These are phyloP conservation scores for Scaptomyza reducta DNA, from an alignment of 2,888 invertebrate species.

Conservation along the genomic window DNA sequence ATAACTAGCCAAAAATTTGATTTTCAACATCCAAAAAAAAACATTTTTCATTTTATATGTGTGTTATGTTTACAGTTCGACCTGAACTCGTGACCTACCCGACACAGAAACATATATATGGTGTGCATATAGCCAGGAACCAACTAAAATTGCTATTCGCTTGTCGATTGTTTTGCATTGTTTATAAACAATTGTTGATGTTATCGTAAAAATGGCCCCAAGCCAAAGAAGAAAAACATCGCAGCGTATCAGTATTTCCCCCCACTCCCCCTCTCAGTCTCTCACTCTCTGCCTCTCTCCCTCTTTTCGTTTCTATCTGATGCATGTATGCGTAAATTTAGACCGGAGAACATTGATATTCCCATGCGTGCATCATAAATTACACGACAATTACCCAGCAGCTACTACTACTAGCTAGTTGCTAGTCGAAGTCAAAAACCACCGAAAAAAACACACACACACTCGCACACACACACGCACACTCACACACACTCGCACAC, in stretches of 20 bases:
- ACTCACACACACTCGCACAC: conserved; percentile 26
- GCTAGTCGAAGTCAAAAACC: conserved; percentile 32
- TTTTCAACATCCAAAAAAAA: no score
- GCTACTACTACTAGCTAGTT: conserved; percentile 29
- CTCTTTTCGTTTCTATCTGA: background rate
- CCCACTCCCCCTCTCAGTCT: background rate
- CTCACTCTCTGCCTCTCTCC: background rate
- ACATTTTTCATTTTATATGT: no score
- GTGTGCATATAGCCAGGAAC: background rate
- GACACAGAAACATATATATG: conserved; percentile 5
- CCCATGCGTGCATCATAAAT: conserved; percentile 77
- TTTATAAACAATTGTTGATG: conserved; percentile 52
- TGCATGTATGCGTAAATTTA: conserved; percentile 49
- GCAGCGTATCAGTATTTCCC: background rate
- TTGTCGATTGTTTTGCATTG: conserved; percentile 27
- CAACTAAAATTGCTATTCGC: background rate
- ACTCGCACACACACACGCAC: conserved; percentile 26
- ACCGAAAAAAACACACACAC: conserved; percentile 24
- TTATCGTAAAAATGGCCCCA: conserved; percentile 23
- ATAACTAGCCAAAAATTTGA: no score
- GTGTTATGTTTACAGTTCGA: background rate
- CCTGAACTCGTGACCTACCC: conserved; percentile 35
- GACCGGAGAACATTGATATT: conserved; percentile 71
- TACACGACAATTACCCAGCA: conserved; percentile 74
- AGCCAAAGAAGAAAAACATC: background rate